Base-by-base conservation (phyloP, 2,113 vertebrate species). In the Daphoenositta chrysoptera region DNA sequence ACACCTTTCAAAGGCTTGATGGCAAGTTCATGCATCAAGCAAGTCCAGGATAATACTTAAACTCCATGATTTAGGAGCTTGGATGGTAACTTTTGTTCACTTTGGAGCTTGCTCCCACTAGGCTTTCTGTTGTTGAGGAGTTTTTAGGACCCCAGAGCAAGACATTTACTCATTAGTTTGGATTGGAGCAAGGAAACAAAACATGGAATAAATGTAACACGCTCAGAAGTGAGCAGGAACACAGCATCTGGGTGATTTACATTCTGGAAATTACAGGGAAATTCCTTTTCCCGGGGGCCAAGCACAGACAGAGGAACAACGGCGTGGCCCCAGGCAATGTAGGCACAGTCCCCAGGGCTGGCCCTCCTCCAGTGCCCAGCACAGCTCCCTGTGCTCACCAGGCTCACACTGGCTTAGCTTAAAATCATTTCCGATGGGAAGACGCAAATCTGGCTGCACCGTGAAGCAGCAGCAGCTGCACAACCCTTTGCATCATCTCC, bases 291-390 rank as follows among this genome's bases (percentile, higher is more conserved):
- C 66, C 3, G 0, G n/a, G 47, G 91, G 48, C 57, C 2, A 15
- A 89, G 58, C 58, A 30, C 42, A 63, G 42, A 31, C 47, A 87
- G 78, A 80, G 64, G 69, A 81, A 73, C 0, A 7, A 58, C 22
- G 33, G 37, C 0, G 0, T 44, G 73, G 69, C 40, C 53, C 40
- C 2, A 2, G 63, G 63, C 3, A 0, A 56, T 18, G 18, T 0
- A 42, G 64, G 54, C 64, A 69, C 33, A 40, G 4, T 71, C 54
- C 44, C 50, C 4, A 1, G 57, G 50, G 89, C 63, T 78, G 65
- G 45, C 31, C 31, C 9, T 92, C 39, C 82, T 82, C 54, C 53
- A 35, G 71, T 4, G 2, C 71, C 71, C 79, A 83, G 80, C 64
- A 73, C 44, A 44, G 17, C 45, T 58, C 83, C 70, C 71, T 24